Percentiles rank a stretch among this genome's conserved stretches.
phyloP scores from a whole-genome alignment of 2,797 vertebrate genomes.

The Hydrolagus colliei region DNA sequence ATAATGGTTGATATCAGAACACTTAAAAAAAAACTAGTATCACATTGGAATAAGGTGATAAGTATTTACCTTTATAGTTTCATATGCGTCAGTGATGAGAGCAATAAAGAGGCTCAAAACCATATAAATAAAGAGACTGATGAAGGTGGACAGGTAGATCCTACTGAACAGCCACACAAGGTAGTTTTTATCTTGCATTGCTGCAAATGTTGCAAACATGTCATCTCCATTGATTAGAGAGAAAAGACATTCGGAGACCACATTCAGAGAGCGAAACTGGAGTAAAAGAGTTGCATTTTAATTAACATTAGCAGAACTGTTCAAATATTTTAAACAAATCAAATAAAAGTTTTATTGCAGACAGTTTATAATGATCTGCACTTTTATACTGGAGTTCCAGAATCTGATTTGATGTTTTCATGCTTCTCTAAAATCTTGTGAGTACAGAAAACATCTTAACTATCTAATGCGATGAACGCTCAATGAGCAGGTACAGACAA shows the following conservation, averaged over 20 bases:
- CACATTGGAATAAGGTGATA: background rate
- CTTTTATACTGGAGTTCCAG: no score
- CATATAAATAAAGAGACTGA: slow-evolving; percentile 92
- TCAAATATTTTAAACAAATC: no score
- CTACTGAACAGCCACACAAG: slow-evolving; percentile 91
- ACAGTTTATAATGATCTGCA: no score
- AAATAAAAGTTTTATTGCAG: no score
- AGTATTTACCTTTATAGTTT: slow-evolving; percentile 80
- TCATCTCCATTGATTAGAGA: slow-evolving; percentile 91
- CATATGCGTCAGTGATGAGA: slow-evolving; percentile 86
- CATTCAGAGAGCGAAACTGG: slow-evolving; percentile 81
- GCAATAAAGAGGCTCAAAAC: slow-evolving; percentile 94
- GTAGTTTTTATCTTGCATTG: slow-evolving; percentile 74
- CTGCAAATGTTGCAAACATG: slow-evolving; percentile 83
- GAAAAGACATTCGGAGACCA: slow-evolving; percentile 84
- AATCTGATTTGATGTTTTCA: no score
- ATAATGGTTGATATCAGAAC: background rate
- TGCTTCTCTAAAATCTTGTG: no score
- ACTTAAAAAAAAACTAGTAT: background rate
- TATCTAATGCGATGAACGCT: background rate
- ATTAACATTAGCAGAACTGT: no score
- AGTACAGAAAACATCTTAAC: no score
- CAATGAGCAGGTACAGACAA: background rate
- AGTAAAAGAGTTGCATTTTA: slow-evolving; percentile 32
- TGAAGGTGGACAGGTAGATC: slow-evolving; percentile 88